Evolutionary conservation across 1,140 invertebrate species (phyloP).

Genomic region (Cyclargus thomasi): DNA sequence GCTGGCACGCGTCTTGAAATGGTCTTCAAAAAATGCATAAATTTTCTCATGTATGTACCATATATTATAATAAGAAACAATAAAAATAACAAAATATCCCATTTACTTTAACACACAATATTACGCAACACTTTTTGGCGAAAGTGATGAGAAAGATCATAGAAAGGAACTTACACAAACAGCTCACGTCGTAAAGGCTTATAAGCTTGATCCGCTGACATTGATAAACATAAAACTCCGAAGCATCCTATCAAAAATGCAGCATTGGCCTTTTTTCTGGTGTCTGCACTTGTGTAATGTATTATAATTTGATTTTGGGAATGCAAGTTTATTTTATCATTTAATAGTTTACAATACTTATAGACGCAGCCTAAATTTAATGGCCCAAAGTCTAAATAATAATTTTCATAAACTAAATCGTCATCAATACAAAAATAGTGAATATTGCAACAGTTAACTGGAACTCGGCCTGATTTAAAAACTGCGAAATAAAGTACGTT

Average conservation of each 20-base stretch:
- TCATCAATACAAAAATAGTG: constrained; percentile 95
- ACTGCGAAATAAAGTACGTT: constrained; percentile 66
- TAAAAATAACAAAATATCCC: constrained; percentile 38
- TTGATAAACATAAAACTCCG: constrained; percentile 92
- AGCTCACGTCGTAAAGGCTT: constrained; percentile 80
- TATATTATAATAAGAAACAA: neutral
- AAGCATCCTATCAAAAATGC: constrained; percentile 93
- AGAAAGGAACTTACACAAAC: neutral
- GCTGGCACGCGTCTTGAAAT: constrained; percentile 94
- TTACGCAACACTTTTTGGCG: too few relatives aligned
- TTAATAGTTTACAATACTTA: constrained; percentile 93
- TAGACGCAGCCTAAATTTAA: constrained; percentile 96
- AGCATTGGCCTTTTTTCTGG: constrained; percentile 81
- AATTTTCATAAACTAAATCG: constrained; percentile 95
- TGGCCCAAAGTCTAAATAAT: constrained; percentile 98
- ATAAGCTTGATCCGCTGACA: constrained; percentile 89
- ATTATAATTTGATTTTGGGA: constrained; percentile 57
- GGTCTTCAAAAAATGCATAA: constrained; percentile 56
- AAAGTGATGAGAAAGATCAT: constrained; percentile 62
- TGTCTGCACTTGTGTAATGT: constrained; percentile 89
- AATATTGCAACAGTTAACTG: constrained; percentile 85
- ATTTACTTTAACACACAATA: too few relatives aligned
- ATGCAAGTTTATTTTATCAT: constrained; percentile 74
- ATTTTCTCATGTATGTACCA: neutral
- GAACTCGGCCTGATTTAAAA: constrained; percentile 58